Evolutionary conservation across 2,888 invertebrate species (phyloP), one percentile per base, ranked within the genome.

Genomic region (Bellardia pandia): DNA sequence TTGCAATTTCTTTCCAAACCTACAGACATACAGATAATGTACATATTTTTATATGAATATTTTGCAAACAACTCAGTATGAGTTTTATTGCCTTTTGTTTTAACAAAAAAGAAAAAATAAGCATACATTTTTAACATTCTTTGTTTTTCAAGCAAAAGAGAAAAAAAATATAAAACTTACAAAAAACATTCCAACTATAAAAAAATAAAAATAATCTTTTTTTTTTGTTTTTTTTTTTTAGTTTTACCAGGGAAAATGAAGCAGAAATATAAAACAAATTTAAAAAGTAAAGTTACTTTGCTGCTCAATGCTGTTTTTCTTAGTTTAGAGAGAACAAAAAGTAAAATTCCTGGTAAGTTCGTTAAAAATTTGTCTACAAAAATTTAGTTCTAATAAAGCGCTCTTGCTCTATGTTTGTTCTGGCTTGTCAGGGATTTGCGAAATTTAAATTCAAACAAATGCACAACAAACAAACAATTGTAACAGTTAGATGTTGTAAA

Each of bases 51-150:
- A 11, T 40, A 68, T 42, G 30, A 66, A 72, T 40, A 81, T 48
- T 69, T 60, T 42, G 37, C 30, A 80, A 81, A 74, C 77, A 81
- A 72, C 68, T 23, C 77, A 56, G 76, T 68, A 48, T 60, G 66
- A 74, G 79, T 72, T 81, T 77, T 85, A 81, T 83, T 84, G 86
- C 84, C 64, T 76, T 86, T 84, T 68, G 77, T 84, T 72, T 86
- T 33, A 75, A 45, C 3, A 42, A 14, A 30, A n/a, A 62, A 48
- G n/a, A 14, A 42, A 60, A 23, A 23, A 23, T 23, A 75, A 69
- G 14, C 53, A 80, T 60, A 58, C 72, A 84, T 83, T 76, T 77
- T 84, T 60, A 80, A 80, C 76, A 74, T 84, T 84, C 72, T 74
- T 84, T n/a, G n/a, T n/a, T n/a, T n/a, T n/a, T n/a, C n/a, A n/a